phyloP scores from a whole-genome alignment of 2,113 vertebrate genomes.

The Malurus melanocephalus region DNA sequence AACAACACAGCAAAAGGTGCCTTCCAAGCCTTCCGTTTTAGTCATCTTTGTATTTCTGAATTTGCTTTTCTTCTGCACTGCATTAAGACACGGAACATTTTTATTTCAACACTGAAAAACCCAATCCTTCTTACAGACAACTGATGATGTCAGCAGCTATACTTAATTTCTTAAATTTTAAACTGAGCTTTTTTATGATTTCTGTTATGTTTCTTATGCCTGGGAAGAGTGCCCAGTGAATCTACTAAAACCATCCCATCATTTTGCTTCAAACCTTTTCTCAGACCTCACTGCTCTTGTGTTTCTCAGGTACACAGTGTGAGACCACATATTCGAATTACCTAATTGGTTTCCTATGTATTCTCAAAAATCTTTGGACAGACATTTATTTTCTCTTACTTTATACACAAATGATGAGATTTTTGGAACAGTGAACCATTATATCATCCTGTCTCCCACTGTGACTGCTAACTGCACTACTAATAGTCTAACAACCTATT shows the following conservation, averaged over 20 bases:
- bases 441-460: not conserved
- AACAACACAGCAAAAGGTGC: not conserved
- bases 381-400: not conserved
- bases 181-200: not conserved
- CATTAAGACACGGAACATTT: not conserved
- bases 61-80: not conserved
- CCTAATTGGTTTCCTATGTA: not conserved
- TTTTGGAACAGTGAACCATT: not conserved
- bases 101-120: not conserved
- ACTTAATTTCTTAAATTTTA: not conserved
- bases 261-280: not conserved
- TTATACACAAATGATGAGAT: not conserved
- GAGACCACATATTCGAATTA: not conserved
- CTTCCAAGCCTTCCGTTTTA: not conserved
- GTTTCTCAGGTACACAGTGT: fast-evolving
- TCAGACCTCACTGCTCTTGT: not conserved
- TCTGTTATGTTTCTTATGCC: not conserved
- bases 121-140: not conserved
- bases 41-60: not conserved
- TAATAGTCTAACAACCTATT: not conserved
- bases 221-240: not conserved
- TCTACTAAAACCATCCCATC: not conserved
- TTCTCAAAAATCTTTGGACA: not conserved
- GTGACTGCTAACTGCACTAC: not conserved
- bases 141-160: not conserved